These are phyloP conservation scores for Hippotragus niger DNA, from an alignment of 2,113 vertebrate genomes.

Conservation along the genomic window DNA sequence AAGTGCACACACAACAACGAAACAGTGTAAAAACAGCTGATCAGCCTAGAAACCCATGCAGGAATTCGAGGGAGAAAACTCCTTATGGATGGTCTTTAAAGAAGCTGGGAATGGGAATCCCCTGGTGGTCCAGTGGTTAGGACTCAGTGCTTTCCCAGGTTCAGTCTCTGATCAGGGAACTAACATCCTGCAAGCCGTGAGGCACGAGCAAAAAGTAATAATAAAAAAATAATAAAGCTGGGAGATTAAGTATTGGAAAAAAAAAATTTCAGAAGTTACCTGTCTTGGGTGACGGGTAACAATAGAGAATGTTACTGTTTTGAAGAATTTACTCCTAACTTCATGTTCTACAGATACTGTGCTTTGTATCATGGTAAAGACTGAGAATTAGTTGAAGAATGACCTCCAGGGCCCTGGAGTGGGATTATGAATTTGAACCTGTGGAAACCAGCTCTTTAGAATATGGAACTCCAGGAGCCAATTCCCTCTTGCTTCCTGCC, in stretches of 20 bases:
- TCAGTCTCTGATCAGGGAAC: not conserved
- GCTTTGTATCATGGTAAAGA: slow-evolving; percentile 68
- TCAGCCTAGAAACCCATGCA: not conserved
- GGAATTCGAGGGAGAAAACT: not conserved
- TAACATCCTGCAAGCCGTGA: not conserved
- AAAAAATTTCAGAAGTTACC: not conserved
- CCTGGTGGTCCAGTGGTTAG: not conserved
- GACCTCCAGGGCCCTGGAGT: slow-evolving; percentile 90
- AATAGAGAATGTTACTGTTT: slow-evolving; percentile 50
- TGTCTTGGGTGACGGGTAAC: slow-evolving; percentile 18
- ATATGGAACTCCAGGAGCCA: slow-evolving; percentile 78
- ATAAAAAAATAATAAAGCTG: not conserved
- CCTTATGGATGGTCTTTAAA: slow-evolving; percentile 13
- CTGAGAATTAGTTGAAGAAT: slow-evolving; percentile 84
- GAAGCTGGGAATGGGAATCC: not conserved
- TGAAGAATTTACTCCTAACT: slow-evolving; percentile 72
- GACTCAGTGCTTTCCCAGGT: not conserved
- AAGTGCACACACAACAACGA: not conserved
- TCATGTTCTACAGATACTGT: slow-evolving; percentile 80
- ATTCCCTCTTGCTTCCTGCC: slow-evolving; percentile 77
- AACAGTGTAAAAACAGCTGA: not conserved
- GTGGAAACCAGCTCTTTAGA: slow-evolving; percentile 82
- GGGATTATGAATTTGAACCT: slow-evolving; percentile 88
- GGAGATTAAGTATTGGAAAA: not conserved
- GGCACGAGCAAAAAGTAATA: not conserved